Percentiles rank a stretch among this genome's conserved stretches.
Conservation (phyloP, 2,113 vertebrate genomes). For the Poeciliopsis occidentalis region DNA sequence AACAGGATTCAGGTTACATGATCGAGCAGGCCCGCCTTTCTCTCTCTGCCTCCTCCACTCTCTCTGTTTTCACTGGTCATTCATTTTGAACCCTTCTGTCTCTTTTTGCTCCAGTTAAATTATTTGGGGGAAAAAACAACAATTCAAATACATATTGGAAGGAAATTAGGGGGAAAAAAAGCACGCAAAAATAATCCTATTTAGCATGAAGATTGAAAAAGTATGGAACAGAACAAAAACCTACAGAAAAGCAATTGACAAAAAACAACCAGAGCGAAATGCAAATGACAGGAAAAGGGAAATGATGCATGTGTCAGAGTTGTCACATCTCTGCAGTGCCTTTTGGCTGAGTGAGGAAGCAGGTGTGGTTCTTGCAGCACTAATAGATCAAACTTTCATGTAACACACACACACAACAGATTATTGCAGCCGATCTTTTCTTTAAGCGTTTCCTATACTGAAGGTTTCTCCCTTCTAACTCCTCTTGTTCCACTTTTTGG, state of each 20-base stretch:
- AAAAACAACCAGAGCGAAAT: background rate
- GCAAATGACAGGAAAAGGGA: slow-evolving; percentile 1
- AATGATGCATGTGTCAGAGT: background rate
- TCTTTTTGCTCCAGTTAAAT: background rate
- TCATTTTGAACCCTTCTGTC: slow-evolving; percentile 2
- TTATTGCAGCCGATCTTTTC: background rate
- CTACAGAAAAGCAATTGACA: background rate
- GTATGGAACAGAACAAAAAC: background rate
- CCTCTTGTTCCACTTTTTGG: too few species aligned
- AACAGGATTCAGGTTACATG: slow-evolving; percentile 62
- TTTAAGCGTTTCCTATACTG: background rate
- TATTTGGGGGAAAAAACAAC: background rate
- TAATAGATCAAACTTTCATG: background rate
- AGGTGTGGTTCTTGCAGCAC: background rate
- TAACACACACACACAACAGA: background rate
- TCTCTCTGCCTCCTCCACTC: slow-evolving; percentile 28
- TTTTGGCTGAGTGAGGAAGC: background rate
- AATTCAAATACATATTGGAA: background rate
- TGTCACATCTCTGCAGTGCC: background rate
- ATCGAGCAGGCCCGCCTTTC: slow-evolving; percentile 25
- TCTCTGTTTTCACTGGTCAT: slow-evolving; percentile 9
- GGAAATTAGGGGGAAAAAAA: background rate
- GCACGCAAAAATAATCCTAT: background rate
- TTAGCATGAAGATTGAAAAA: background rate
- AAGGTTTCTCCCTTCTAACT: too few species aligned